Evolutionary conservation across 1,140 invertebrate species (phyloP).

Genomic region (Procambarus virginalis): DNA sequence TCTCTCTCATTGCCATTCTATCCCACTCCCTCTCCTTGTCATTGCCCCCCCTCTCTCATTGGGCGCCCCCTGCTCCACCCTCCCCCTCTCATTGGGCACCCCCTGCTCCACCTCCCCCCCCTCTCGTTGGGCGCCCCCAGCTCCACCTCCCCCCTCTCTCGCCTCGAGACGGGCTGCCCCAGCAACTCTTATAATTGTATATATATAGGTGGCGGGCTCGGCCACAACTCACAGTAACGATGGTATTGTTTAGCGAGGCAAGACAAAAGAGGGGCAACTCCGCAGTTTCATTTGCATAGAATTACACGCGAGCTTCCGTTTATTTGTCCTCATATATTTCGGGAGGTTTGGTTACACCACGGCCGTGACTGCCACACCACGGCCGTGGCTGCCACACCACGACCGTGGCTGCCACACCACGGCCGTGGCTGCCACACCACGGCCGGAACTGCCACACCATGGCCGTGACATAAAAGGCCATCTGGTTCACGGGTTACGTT

Average conservation of each 20-base stretch:
- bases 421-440: neutral
- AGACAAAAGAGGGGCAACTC: slow-evolving; percentile 40
- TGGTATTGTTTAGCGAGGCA: slow-evolving; percentile 22
- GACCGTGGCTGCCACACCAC: neutral
- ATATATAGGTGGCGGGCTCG: neutral
- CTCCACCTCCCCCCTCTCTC: neutral
- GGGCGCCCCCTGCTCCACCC: neutral
- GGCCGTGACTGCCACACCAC: neutral
- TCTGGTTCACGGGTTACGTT: too few relatives aligned
- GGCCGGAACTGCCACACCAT: too few relatives aligned
- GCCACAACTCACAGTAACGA: neutral
- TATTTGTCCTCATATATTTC: slow-evolving; percentile 13
- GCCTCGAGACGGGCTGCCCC: neutral
- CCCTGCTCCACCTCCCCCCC: neutral
- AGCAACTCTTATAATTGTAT: neutral
- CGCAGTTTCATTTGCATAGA: slow-evolving; percentile 47
- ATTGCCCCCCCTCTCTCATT: neutral
- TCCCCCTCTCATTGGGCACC: neutral
- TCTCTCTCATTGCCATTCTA: neutral
- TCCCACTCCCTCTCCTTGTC: neutral
- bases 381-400: neutral
- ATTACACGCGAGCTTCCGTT: slow-evolving; percentile 33
- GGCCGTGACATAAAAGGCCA: too few relatives aligned
- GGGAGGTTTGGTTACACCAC: neutral
- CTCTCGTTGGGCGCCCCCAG: neutral